A percentile compares a stretch with the other conserved stretches of the same genome.
Evolutionary conservation across 2,888 invertebrate genomes (phyloP).

Genomic region (Criorhina ranunculi): DNA sequence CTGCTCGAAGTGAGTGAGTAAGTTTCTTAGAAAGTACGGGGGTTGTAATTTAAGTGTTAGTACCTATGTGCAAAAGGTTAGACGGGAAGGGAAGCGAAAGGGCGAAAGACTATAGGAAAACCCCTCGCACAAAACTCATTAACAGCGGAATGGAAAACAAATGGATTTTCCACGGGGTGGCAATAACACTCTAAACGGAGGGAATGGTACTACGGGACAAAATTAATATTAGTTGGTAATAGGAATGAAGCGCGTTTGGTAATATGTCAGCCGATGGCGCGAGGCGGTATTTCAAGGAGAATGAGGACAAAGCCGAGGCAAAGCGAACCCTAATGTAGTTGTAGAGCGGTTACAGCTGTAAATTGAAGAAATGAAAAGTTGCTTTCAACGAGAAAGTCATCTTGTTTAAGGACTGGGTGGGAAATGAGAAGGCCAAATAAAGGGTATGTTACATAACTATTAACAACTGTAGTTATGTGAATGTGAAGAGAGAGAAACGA

Average conservation of each 20-base stretch:
- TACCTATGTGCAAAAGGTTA: conserved; percentile 45
- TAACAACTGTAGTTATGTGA: no score
- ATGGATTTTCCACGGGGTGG: conserved; percentile 76
- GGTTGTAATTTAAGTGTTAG: conserved; percentile 74
- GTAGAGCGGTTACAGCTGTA: conserved; percentile 43
- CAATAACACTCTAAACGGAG: conserved; percentile 65
- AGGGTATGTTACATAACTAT: background rate
- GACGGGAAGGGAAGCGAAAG: background rate
- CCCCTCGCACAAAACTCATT: conserved; percentile 74
- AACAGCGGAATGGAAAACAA: conserved; percentile 76
- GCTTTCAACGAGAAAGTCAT: conserved; percentile 34
- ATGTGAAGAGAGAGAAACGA: no score
- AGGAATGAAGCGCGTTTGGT: conserved; percentile 73
- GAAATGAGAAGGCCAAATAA: background rate
- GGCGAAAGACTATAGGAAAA: conserved; percentile 35
- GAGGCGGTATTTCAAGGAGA: conserved; percentile 32
- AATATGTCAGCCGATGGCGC: conserved; percentile 67
- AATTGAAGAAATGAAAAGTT: conserved; percentile 55
- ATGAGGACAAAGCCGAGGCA: background rate
- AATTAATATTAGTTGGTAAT: conserved; percentile 73
- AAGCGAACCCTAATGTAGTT: conserved; percentile 25
- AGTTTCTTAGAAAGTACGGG: conserved; percentile 56
- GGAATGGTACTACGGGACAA: conserved; percentile 55
- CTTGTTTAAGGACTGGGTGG: conserved; percentile 9
- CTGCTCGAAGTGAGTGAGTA: conserved; percentile 43